Conservation (phyloP, 2,888 invertebrate genomes). For the Camponotus fellah region DNA sequence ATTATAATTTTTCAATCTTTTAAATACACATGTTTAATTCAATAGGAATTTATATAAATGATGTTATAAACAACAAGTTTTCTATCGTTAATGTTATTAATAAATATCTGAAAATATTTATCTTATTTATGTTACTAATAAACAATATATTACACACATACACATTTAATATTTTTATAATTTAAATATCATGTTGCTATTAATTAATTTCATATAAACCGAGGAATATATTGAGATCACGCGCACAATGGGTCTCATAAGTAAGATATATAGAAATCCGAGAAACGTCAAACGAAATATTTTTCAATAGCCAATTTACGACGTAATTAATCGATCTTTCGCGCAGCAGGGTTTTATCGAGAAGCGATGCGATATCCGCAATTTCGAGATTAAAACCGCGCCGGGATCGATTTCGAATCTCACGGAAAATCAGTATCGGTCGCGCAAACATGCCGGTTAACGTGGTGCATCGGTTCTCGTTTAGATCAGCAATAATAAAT, state of each 20-base stretch:
- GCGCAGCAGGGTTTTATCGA: conserved; percentile 20
- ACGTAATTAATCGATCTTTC: conserved; percentile 35
- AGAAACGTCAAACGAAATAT: conserved; percentile 6
- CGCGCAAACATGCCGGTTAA: conserved; percentile 31
- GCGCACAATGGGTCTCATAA: not conserved
- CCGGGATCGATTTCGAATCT: conserved; percentile 4
- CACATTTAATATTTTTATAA: not conserved
- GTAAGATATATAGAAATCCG: not conserved
- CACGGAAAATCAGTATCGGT: conserved; percentile 24
- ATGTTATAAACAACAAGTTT: not conserved
- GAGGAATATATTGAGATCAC: not conserved
- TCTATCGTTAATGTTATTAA: conserved; percentile 14
- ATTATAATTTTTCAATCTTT: not conserved
- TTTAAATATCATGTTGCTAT: not conserved
- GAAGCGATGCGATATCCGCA: conserved; percentile 29
- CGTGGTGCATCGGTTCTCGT: conserved; percentile 4
- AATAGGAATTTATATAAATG: not conserved
- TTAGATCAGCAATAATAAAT: conserved; percentile 47
- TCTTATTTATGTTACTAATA: conserved; percentile 12
- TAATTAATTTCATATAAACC: conserved; percentile 24
- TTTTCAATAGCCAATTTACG: conserved; percentile 35
- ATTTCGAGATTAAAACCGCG: conserved; percentile 49
- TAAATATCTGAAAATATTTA: not conserved
- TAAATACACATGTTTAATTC: not conserved
- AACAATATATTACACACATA: not conserved